Percentiles rank a stretch among this genome's conserved stretches.
phyloP scores from a whole-genome alignment of 2,113 vertebrate species.

The Morone chrysops region DNA sequence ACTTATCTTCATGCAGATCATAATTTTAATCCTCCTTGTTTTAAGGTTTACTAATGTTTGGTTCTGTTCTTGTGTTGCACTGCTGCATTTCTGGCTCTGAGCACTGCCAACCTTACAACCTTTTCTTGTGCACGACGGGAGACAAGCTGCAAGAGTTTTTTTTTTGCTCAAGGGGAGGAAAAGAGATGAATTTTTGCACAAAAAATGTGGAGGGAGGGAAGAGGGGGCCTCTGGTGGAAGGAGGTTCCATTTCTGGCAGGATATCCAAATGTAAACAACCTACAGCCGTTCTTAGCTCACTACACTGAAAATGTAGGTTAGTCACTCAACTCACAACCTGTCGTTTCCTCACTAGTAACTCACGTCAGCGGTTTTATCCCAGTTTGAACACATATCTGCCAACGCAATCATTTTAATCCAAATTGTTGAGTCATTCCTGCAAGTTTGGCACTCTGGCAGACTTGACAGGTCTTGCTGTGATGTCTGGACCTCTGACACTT shows the following conservation, averaged over 20 bases:
- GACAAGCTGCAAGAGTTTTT: slow-evolving; percentile 14
- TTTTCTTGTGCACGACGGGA: slow-evolving; percentile 9
- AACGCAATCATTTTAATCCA: not conserved
- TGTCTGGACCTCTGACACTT: slow-evolving; percentile 22
- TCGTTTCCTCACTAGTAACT: slow-evolving; percentile 6
- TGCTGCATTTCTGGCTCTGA: not conserved
- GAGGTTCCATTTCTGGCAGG: slow-evolving; percentile 75
- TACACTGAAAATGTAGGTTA: slow-evolving; percentile 47
- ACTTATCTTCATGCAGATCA: not conserved
- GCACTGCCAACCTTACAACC: not conserved
- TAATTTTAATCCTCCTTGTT: not conserved
- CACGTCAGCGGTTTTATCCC: slow-evolving; percentile 43
- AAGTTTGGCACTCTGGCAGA: slow-evolving; percentile 18
- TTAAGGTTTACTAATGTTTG: not conserved
- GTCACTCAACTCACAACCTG: slow-evolving; percentile 21
- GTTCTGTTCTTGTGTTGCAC: not conserved
- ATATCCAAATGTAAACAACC: slow-evolving; percentile 82
- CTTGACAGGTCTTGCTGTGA: not conserved
- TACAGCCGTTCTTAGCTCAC: slow-evolving; percentile 41
- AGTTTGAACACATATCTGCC: not conserved
- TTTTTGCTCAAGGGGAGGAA: slow-evolving; percentile 21
- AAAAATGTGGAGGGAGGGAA: not conserved
- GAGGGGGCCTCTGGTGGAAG: slow-evolving; percentile 63
- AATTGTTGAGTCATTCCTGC: slow-evolving; percentile 42
- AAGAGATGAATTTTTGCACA: slow-evolving; percentile 39